Conservation (phyloP, 2,113 vertebrate genomes). For the Desmodus rotundus region DNA sequence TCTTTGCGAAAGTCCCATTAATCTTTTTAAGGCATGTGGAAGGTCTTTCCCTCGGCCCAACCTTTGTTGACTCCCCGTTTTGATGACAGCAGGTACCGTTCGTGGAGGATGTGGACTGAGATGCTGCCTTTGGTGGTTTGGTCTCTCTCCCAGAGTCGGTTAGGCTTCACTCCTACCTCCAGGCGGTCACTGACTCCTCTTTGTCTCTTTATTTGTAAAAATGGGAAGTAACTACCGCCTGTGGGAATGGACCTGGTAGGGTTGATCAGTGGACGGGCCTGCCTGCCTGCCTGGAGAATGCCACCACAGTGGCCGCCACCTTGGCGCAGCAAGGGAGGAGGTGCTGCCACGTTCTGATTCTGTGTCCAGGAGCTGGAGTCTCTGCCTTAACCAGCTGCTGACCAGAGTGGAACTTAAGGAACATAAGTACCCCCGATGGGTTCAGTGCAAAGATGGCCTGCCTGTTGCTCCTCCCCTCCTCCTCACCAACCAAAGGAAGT, state of each 20-base stretch:
- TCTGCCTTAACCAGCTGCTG: not conserved
- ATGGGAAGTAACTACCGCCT: not conserved
- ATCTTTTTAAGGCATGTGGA: not conserved
- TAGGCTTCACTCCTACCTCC: not conserved
- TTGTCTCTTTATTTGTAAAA: not conserved
- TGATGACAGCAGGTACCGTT: not conserved
- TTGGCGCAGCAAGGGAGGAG: not conserved
- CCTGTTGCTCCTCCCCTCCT: not conserved
- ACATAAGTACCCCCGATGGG: not conserved
- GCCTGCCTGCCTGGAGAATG: not conserved
- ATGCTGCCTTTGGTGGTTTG: not conserved
- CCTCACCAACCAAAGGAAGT: not conserved
- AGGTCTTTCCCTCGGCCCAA: not conserved
- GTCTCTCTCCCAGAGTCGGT: not conserved
- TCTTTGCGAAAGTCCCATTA: not conserved
- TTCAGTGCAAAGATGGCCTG: not conserved
- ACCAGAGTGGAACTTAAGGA: not conserved
- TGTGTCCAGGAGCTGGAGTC: not conserved
- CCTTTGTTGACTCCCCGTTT: not conserved
- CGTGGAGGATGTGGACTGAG: not conserved
- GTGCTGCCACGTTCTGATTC: not conserved
- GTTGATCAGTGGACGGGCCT: too few relatives aligned
- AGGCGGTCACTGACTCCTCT: not conserved
- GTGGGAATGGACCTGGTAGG: not conserved
- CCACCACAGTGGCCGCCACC: fast-evolving